These are phyloP conservation scores for Pecten maximus DNA, from an alignment of 2,888 invertebrate species.

Conservation along the genomic window DNA sequence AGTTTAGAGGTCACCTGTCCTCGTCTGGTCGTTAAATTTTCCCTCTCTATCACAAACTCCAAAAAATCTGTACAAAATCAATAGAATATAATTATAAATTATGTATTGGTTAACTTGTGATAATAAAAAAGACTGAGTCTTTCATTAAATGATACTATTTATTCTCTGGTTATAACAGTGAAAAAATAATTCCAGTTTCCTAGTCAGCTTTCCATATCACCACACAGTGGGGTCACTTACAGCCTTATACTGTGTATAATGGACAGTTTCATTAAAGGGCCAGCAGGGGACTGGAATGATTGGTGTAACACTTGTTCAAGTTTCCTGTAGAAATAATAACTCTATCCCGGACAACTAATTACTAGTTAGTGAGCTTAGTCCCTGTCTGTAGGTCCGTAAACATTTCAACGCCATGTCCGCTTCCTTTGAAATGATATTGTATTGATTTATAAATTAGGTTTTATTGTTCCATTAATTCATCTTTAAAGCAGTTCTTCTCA, in stretches of 20 bases:
- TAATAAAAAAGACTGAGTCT: background rate
- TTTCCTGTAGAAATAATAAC: background rate
- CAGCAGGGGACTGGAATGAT: background rate
- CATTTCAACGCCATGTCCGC: background rate
- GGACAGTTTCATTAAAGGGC: background rate
- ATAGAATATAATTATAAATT: too few relatives aligned
- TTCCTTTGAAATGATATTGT: slow-evolving; percentile 30
- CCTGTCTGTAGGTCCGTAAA: background rate
- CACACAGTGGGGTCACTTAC: background rate
- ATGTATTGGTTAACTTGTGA: too few relatives aligned
- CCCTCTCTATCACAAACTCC: too few relatives aligned
- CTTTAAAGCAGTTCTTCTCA: background rate
- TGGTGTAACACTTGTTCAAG: background rate
- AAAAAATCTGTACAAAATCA: too few relatives aligned
- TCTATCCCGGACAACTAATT: background rate
- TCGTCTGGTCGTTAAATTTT: too few relatives aligned
- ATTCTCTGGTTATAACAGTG: background rate
- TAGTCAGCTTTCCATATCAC: background rate
- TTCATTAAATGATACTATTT: background rate
- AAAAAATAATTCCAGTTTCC: background rate
- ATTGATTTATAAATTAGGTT: slow-evolving; percentile 33
- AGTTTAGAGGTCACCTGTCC: too few relatives aligned
- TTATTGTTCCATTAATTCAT: slow-evolving; percentile 20
- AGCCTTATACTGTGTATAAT: background rate
- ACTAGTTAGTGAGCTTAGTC: background rate